Percentiles rank a stretch among this genome's conserved stretches.
Evolutionary conservation across 2,797 vertebrate genomes (phyloP).

Genomic region (Girardinus metallicus): DNA sequence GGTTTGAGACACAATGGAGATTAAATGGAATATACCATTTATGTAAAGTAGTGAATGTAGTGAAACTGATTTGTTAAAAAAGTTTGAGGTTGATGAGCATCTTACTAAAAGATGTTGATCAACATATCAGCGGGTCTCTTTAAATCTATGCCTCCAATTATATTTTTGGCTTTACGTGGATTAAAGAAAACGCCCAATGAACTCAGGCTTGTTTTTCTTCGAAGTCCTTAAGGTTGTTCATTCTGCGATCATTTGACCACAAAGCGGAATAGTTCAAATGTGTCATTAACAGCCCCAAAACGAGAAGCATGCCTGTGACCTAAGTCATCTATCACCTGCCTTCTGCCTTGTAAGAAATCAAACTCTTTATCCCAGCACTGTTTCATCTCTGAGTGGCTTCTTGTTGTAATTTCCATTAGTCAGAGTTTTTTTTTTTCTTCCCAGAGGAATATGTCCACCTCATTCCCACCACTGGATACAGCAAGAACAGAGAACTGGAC

Average conservation of each 20-base stretch:
- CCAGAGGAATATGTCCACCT: conserved; percentile 45
- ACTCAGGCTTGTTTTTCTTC: neutral
- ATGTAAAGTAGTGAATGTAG: neutral
- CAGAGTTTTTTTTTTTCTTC: conserved; percentile 22
- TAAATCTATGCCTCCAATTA: neutral
- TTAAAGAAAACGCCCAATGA: neutral
- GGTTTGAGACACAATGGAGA: neutral
- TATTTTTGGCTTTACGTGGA: neutral
- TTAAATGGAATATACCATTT: neutral
- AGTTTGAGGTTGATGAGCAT: neutral
- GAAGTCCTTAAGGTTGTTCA: neutral
- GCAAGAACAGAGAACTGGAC: conserved; percentile 13
- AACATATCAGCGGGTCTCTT: neutral
- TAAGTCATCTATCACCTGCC: neutral
- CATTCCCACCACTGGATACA: conserved; percentile 42
- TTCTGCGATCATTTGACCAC: neutral
- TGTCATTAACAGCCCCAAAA: neutral
- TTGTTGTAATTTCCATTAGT: conserved; percentile 25
- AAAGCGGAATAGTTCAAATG: neutral
- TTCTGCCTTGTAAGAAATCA: neutral
- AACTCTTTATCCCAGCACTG: neutral
- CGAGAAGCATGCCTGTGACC: neutral
- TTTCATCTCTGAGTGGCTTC: neutral
- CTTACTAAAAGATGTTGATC: neutral
- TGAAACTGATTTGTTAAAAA: neutral